These are phyloP conservation scores for Lordiphosa andalusiaca DNA, from an alignment of 2,888 invertebrate genomes.

Conservation along the genomic window DNA sequence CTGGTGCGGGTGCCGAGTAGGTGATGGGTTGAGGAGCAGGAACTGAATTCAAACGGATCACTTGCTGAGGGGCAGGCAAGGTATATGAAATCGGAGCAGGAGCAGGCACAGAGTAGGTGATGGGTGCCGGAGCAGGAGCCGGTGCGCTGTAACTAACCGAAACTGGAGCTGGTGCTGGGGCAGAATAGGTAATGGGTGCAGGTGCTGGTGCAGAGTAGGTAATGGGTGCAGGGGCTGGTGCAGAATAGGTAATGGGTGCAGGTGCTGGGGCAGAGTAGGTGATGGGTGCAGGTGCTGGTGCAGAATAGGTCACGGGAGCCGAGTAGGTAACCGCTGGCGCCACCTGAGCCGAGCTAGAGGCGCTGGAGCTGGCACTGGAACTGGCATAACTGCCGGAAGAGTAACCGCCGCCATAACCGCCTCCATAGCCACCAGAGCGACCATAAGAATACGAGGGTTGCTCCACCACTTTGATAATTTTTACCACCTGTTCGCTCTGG, in stretches of 20 bases:
- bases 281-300: constrained; percentile 39
- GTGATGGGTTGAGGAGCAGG: constrained; percentile 26
- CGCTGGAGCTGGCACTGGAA: constrained; percentile 44
- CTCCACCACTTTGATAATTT: constrained; percentile 73
- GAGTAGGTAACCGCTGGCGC: constrained; percentile 25
- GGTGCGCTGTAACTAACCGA: not conserved
- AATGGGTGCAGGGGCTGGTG: constrained; percentile 9
- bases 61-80: constrained; percentile 26
- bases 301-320: constrained; percentile 37
- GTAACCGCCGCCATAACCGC: constrained; percentile 34
- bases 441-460: constrained; percentile 55
- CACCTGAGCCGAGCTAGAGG: constrained; percentile 32
- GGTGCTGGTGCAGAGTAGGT: constrained; percentile 16
- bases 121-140: not conserved
- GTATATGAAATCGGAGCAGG: constrained; percentile 28
- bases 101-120: constrained; percentile 9
- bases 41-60: constrained; percentile 3
- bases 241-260: constrained; percentile 24
- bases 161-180: constrained; percentile 20
- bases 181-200: not conserved
- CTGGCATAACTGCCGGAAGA: constrained; percentile 28
- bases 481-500: constrained; percentile 59
- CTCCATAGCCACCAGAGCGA: constrained; percentile 32
- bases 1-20: constrained; percentile 28
- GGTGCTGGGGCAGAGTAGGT: constrained; percentile 35